Evolutionary conservation across 2,888 invertebrate genomes (phyloP).

Genomic region (Gymnoscelis rufifasciata): DNA sequence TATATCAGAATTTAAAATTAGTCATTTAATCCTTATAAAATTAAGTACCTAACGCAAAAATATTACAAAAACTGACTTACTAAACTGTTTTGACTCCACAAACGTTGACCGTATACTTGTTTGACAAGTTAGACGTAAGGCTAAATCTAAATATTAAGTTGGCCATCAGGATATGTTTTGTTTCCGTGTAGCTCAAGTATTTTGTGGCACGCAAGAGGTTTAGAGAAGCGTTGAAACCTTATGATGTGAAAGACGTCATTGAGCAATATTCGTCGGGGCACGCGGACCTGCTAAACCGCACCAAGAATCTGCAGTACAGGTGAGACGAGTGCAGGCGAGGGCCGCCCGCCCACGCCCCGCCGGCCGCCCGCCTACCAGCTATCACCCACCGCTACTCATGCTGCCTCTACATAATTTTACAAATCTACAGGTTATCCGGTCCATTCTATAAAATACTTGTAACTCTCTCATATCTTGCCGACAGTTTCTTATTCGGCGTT

Average conservation of each 20-base stretch:
- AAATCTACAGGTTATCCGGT: conserved; percentile 1
- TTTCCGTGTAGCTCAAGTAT: conserved; percentile 87
- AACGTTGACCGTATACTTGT: conserved; percentile 7
- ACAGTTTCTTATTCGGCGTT: too few relatives aligned
- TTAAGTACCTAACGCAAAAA: too few relatives aligned
- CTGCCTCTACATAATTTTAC: conserved; percentile 31
- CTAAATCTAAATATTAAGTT: conserved; percentile 17
- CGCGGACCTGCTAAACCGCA: conserved; percentile 91
- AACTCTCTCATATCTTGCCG: too few relatives aligned
- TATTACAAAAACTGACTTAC: too few relatives aligned
- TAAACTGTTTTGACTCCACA: too few relatives aligned
- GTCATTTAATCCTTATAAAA: too few relatives aligned
- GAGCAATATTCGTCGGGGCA: conserved; percentile 94
- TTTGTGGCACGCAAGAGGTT: conserved; percentile 94
- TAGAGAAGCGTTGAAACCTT: conserved; percentile 94
- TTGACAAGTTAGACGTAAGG: conserved; percentile 1
- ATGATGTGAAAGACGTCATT: conserved; percentile 96
- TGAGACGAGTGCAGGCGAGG: conserved; percentile 58
- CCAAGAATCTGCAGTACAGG: conserved; percentile 92
- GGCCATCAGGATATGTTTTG: conserved; percentile 62
- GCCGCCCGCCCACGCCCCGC: conserved; percentile 24
- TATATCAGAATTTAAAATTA: too few relatives aligned
- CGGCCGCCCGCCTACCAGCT: conserved; percentile 28
- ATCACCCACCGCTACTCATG: conserved; percentile 45
- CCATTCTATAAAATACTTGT: not conserved